Evolutionary conservation across 2,888 invertebrate species (phyloP).

Genomic region (Drosophila pseudotalamancana): DNA sequence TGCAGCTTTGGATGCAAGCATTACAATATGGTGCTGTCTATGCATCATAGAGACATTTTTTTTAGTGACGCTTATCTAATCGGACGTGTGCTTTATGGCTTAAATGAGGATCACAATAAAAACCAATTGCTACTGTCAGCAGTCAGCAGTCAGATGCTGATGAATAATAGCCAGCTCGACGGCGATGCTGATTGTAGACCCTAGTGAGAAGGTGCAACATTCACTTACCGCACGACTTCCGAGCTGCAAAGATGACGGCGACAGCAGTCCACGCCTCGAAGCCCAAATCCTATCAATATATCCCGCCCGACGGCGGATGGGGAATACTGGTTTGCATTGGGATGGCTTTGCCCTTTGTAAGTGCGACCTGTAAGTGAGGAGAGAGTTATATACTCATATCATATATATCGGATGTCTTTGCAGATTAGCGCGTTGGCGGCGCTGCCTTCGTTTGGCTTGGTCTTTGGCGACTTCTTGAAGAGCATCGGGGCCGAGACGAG

Average conservation of each 20-base stretch:
- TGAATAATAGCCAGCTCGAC: slow-evolving; percentile 9
- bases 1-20: neutral
- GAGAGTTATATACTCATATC: neutral
- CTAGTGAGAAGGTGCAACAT: neutral
- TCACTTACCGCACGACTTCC: slow-evolving; percentile 35
- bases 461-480: slow-evolving; percentile 89
- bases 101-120: slow-evolving; percentile 3
- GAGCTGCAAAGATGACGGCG: slow-evolving; percentile 49
- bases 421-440: slow-evolving; percentile 89
- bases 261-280: slow-evolving; percentile 9
- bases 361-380: slow-evolving; percentile 62
- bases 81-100: neutral
- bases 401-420: neutral
- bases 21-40: neutral
- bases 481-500: slow-evolving; percentile 88
- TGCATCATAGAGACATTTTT: neutral
- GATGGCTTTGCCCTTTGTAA: slow-evolving; percentile 90
- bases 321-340: slow-evolving; percentile 91
- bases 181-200: neutral
- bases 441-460: slow-evolving; percentile 88
- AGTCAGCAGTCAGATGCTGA: slow-evolving; percentile 10
- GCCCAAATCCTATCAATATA: slow-evolving; percentile 53
- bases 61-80: slow-evolving; percentile 10
- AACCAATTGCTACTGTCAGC: slow-evolving; percentile 28
- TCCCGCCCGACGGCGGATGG: slow-evolving; percentile 91